Conservation (phyloP, 2,113 vertebrate species). For the Empidonax traillii region DNA sequence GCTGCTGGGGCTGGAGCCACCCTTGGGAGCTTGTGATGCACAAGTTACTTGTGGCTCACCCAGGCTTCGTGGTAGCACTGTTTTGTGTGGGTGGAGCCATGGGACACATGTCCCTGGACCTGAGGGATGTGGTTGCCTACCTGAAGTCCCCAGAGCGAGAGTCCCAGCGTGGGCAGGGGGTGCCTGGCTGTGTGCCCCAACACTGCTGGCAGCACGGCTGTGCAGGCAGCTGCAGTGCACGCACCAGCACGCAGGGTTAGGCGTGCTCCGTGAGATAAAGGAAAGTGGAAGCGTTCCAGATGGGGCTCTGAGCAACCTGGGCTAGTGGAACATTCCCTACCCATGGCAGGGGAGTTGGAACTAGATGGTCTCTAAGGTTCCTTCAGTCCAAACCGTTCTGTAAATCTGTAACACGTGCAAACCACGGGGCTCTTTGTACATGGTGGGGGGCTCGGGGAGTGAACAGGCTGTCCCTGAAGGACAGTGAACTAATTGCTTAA, state of each 20-base stretch:
- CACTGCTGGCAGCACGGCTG: neutral
- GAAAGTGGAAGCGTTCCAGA: neutral
- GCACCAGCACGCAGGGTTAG: neutral
- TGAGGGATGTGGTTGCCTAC: neutral
- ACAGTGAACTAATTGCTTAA: neutral
- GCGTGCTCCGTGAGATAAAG: neutral
- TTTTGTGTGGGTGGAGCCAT: neutral
- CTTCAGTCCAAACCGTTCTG: neutral
- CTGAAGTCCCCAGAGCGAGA: neutral
- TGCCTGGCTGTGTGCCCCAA: neutral
- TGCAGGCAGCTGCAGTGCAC: neutral
- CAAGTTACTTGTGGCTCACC: neutral
- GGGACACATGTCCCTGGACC: neutral
- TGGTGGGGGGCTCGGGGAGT: neutral
- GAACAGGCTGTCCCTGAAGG: neutral
- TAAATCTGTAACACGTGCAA: neutral
- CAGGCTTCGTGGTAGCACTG: neutral
- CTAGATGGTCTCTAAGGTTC: neutral
- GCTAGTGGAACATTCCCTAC: neutral
- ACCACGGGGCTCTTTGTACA: fast-evolving
- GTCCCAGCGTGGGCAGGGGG: neutral
- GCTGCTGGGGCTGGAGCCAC: neutral
- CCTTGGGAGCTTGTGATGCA: neutral
- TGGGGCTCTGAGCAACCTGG: neutral
- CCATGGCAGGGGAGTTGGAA: neutral